phyloP scores from a whole-genome alignment of 1,140 invertebrate genomes.

The Stratiolaelaps scimitus region DNA sequence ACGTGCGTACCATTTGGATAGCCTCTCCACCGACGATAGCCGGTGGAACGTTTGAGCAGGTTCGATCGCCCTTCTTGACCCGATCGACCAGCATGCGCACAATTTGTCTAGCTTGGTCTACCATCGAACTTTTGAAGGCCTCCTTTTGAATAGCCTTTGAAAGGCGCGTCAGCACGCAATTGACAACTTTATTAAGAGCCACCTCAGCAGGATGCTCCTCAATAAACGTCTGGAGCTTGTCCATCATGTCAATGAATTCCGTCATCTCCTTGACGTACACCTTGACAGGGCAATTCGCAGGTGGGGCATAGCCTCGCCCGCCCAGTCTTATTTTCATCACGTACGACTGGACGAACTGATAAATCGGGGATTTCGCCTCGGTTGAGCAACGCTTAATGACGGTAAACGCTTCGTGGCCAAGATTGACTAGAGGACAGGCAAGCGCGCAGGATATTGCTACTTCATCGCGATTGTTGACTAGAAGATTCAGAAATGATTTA shows the following conservation, averaged over 20 bases:
- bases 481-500: conserved; percentile 37
- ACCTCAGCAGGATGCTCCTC: conserved; percentile 38
- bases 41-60: neutral
- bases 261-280: conserved; percentile 40
- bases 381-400: conserved; percentile 39
- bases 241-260: conserved; percentile 39
- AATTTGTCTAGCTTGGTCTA: conserved; percentile 20
- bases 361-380: conserved; percentile 41
- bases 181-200: conserved; percentile 11
- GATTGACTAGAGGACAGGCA: conserved; percentile 40
- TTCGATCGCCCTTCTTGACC: neutral
- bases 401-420: conserved; percentile 41
- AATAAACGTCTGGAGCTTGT: conserved; percentile 40
- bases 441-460: conserved; percentile 40
- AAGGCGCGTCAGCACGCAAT: neutral
- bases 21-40: conserved; percentile 9
- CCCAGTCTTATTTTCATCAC: conserved; percentile 40
- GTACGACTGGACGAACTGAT: conserved; percentile 41
- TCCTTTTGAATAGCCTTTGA: neutral
- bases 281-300: conserved; percentile 36
- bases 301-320: conserved; percentile 42
- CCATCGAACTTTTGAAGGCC: conserved; percentile 15
- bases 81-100: neutral
- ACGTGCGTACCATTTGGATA: neutral
- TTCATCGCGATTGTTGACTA: conserved; percentile 42